Evolutionary conservation across 1,140 invertebrate species (phyloP).

Genomic region (Adoxophyes honmai): DNA sequence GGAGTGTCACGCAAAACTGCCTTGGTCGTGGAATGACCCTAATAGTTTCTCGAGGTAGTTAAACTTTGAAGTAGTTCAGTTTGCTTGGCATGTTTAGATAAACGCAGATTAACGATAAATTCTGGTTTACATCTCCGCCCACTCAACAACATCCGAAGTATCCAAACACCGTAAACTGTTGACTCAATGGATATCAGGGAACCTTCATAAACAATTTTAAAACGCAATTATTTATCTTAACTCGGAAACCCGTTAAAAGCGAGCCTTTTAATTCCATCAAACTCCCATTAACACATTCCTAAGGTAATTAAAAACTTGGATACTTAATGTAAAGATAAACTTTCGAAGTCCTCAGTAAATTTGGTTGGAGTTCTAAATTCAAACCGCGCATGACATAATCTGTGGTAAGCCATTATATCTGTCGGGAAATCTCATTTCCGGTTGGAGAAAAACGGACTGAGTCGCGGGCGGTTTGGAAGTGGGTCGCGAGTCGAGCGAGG

Average conservation of each 20-base stretch:
- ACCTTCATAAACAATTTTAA: too few relatives aligned
- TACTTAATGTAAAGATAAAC: conserved; percentile 9
- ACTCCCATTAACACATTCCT: conserved; percentile 5
- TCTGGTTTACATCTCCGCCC: too few relatives aligned
- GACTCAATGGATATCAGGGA: too few relatives aligned
- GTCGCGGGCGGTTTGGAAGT: conserved; percentile 30
- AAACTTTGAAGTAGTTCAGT: too few relatives aligned
- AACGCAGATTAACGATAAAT: too few relatives aligned
- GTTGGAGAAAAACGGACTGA: conserved; percentile 48
- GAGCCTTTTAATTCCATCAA: not conserved
- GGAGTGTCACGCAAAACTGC: too few relatives aligned
- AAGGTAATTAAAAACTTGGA: conserved; percentile 13
- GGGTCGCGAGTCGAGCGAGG: conserved; percentile 26
- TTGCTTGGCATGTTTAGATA: too few relatives aligned
- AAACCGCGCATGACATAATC: conserved; percentile 49
- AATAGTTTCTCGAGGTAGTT: too few relatives aligned
- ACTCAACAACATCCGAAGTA: too few relatives aligned
- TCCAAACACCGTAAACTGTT: too few relatives aligned
- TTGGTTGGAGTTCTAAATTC: conserved; percentile 30
- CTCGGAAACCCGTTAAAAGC: not conserved
- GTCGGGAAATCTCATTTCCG: conserved; percentile 64
- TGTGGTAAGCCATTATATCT: conserved; percentile 56
- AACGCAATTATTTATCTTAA: too few relatives aligned
- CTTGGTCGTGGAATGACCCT: too few relatives aligned
- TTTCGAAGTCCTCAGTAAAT: conserved; percentile 8